Evolutionary conservation across 2,888 invertebrate species (phyloP).

Genomic region (Himalopsyche kuldschensis): DNA sequence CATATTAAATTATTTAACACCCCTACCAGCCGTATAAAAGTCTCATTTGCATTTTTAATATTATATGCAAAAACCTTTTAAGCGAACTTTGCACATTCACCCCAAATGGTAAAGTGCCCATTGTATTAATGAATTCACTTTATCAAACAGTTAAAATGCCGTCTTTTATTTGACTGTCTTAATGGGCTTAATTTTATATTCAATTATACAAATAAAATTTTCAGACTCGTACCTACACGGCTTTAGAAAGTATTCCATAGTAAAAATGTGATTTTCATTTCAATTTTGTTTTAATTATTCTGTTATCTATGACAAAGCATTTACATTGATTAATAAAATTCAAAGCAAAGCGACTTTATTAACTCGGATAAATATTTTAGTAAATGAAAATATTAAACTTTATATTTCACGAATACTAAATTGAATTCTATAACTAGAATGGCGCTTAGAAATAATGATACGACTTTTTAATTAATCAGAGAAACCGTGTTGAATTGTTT

Average conservation of each 20-base stretch:
- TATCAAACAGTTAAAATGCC: constrained; percentile 8
- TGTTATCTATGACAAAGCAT: background rate
- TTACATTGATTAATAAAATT: background rate
- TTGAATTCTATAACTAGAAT: background rate
- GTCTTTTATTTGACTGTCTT: background rate
- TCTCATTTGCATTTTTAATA: constrained; percentile 38
- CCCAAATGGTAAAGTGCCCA: background rate
- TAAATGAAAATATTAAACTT: too few species aligned
- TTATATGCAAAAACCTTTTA: constrained; percentile 23
- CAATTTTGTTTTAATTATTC: background rate
- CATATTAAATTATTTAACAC: constrained; percentile 35
- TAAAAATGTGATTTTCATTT: background rate
- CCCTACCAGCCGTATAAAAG: constrained; percentile 23
- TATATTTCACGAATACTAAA: too few species aligned
- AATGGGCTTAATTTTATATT: background rate
- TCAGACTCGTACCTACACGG: background rate
- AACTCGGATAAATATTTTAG: too few species aligned
- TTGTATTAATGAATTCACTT: constrained; percentile 12
- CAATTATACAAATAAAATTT: background rate
- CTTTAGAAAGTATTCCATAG: background rate
- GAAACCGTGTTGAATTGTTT: too few species aligned
- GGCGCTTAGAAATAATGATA: background rate
- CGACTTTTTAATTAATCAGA: background rate
- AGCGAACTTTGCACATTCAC: constrained; percentile 17
- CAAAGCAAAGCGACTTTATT: too few species aligned